Percentiles rank a stretch among this genome's conserved stretches.
Evolutionary conservation across 1,140 invertebrate species (phyloP).

Genomic region (Magallana gigas): DNA sequence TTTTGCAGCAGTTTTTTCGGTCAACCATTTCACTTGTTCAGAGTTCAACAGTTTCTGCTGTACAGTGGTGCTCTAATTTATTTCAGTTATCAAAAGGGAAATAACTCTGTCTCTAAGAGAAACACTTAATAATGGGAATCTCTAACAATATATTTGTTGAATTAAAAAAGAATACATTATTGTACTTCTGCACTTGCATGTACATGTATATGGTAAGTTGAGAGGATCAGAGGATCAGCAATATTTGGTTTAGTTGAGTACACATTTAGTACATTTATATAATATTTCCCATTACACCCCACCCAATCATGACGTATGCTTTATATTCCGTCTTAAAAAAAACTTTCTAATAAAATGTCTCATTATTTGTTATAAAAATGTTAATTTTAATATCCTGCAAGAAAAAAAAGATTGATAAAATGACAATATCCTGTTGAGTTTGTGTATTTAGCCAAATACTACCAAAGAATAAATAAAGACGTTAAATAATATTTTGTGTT

Average conservation of each 20-base stretch:
- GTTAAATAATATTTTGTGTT: no score
- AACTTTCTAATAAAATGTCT: background rate
- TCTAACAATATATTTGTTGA: background rate
- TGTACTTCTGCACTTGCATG: no score
- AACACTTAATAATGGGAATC: background rate
- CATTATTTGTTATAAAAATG: background rate
- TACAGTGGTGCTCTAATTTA: slow-evolving; percentile 52
- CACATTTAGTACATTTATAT: no score
- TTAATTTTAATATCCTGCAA: no score
- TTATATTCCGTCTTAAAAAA: no score
- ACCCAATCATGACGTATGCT: no score
- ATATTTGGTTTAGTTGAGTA: no score
- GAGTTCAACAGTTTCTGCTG: slow-evolving; percentile 23
- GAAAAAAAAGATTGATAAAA: background rate
- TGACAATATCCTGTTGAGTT: background rate
- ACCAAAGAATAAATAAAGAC: background rate
- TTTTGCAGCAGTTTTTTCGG: slow-evolving; percentile 47
- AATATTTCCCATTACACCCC: no score
- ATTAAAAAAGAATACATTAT: no score
- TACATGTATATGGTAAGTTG: no score
- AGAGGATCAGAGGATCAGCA: no score
- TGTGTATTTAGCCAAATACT: background rate
- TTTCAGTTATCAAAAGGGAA: slow-evolving; percentile 14
- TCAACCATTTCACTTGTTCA: slow-evolving; percentile 49
- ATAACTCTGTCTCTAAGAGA: slow-evolving; percentile 1